phyloP scores from a whole-genome alignment of 2,113 vertebrate species.

The Penelope pileata region DNA sequence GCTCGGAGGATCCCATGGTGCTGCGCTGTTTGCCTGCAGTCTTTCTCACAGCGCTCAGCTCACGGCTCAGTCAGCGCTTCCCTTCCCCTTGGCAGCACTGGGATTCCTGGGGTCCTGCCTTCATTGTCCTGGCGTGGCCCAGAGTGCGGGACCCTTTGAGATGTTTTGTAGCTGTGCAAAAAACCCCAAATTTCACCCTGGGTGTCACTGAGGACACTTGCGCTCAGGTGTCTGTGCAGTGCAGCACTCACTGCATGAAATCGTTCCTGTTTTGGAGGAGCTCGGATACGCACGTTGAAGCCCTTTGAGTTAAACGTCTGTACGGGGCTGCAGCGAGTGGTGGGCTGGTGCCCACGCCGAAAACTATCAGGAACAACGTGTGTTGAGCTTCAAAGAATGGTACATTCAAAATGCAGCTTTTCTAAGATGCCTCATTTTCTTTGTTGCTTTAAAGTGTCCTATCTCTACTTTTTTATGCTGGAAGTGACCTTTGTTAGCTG shows the following conservation, averaged over 20 bases:
- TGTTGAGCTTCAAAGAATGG: neutral
- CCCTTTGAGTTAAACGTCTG: neutral
- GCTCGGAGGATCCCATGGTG: too few relatives aligned
- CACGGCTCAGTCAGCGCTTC: neutral
- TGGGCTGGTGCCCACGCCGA: neutral
- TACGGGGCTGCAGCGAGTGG: neutral
- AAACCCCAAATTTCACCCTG: neutral
- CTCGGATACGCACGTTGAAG: neutral
- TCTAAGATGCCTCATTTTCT: neutral
- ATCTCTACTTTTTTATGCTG: neutral
- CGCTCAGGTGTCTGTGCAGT: accelerated
- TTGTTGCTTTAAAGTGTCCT: neutral
- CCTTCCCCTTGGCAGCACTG: neutral
- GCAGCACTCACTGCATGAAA: neutral
- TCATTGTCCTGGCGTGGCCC: neutral
- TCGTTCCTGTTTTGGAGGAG: neutral
- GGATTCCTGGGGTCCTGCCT: neutral
- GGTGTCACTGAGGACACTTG: neutral
- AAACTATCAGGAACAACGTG: neutral
- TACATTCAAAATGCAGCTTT: neutral
- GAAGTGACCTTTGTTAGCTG: neutral
- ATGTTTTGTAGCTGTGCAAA: neutral
- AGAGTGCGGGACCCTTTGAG: neutral
- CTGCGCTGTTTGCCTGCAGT: neutral
- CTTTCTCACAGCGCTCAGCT: neutral